Evolutionary conservation across 2,888 invertebrate species (phyloP), one percentile per base, ranked within the genome.

Genomic region (Parnassius orleans): DNA sequence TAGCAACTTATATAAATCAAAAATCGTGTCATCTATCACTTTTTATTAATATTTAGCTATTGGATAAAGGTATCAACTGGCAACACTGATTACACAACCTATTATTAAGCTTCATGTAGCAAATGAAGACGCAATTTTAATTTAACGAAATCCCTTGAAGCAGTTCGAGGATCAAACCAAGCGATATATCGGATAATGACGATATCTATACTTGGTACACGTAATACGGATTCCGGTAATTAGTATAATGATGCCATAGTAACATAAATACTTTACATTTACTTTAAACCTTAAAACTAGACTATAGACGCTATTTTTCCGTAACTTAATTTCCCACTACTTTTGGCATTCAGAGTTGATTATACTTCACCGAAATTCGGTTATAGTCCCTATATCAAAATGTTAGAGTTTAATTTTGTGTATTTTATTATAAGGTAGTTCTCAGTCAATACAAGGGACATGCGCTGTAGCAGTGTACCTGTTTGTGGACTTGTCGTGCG

Each of bases 371-470:
- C 14, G 12, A 7, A 9, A 12, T 10, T 14, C 48, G 5, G 14
- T 9, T 14, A 48, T 48, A 14, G 10, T 14, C 48, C 12, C 10
- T 48, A 48, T 48, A 12, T 48, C 9, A n/a, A 14, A 9, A 9
- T 1, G 9, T 9, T 53, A 42, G 33, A 42, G 53, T 53, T n/a
- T 33, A 10, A 14, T 53, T 53, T 53, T 9, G 67, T 3, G 44
- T 64, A 55, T 61, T 44, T 63, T 14, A 11, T n/a, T 63, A 33
- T 61, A 53, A 54, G 66, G 54, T 53, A 53, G 54, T 62, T 64
- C 46, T 9, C 54, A 65, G 75, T 77, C 74, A 72, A 75, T 76
- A 74, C 64, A 14, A 14, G 53, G 69, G 65, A 61, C 78, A 73
- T 75, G 79, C 78, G 79, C 78, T 74, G 65, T 72, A 59, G 43